A percentile compares a stretch with the other conserved stretches of the same genome.
These are phyloP conservation scores for Melanotaenia parkinsoni DNA, from an alignment of 2,797 vertebrate species.

Conservation along the genomic window DNA sequence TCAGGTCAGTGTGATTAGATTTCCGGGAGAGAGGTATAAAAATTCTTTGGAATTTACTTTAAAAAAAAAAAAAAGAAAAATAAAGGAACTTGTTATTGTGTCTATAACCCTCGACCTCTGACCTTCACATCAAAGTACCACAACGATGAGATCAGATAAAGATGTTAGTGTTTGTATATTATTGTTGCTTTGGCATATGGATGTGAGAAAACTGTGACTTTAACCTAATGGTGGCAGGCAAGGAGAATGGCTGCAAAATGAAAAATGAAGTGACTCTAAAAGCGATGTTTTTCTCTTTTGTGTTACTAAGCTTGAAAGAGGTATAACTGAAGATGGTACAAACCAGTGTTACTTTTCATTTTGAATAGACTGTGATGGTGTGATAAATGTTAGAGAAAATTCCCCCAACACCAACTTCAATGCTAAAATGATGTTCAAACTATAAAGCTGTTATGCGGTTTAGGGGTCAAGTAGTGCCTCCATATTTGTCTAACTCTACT, in stretches of 20 bases:
- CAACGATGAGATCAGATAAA: conserved; percentile 37
- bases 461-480: conserved; percentile 1
- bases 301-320: conserved; percentile 3
- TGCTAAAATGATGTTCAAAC: conserved; percentile 35
- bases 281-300: conserved; percentile 45
- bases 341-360: conserved; percentile 45
- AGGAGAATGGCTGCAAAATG: conserved; percentile 20
- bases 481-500: conserved; percentile 29
- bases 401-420: conserved; percentile 25
- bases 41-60: conserved; percentile 42
- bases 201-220: conserved; percentile 20
- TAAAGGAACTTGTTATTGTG: conserved; percentile 26
- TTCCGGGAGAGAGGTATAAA: conserved; percentile 52
- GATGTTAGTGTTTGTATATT: conserved; percentile 43
- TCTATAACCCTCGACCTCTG: conserved; percentile 40
- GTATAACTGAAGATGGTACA: neutral
- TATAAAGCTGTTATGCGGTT: conserved; percentile 35
- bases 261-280: conserved; percentile 47
- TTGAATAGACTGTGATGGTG: conserved; percentile 26
- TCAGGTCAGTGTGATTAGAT: conserved; percentile 62
- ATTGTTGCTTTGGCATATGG: conserved; percentile 10
- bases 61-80: neutral
- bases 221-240: conserved; percentile 5
- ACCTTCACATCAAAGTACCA: conserved; percentile 32
- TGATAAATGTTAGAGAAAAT: conserved; percentile 41